Conservation (phyloP, 2,113 vertebrate genomes). For the Corythornis cristatus region DNA sequence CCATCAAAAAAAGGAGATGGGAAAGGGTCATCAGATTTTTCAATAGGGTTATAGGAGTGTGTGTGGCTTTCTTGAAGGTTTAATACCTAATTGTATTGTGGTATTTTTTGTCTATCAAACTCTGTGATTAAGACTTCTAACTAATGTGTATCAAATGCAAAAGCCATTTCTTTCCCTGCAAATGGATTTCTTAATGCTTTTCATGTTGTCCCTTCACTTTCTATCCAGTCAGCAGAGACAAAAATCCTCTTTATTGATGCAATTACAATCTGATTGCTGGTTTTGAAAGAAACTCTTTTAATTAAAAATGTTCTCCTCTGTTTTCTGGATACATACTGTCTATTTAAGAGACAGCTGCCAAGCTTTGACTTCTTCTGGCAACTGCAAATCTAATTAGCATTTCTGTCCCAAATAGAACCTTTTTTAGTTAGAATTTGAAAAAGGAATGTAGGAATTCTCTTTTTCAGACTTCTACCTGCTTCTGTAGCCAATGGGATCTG, state of each 20-base stretch:
- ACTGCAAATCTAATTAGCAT: not conserved
- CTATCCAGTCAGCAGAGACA: conserved; percentile 14
- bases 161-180: not conserved
- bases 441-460: not conserved
- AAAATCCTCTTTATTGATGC: conserved; percentile 29
- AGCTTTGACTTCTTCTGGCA: conserved; percentile 44
- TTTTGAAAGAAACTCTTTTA: conserved; percentile 40
- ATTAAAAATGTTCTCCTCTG: conserved; percentile 31
- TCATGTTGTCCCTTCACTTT: not conserved
- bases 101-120: not conserved
- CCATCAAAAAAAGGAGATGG: not conserved
- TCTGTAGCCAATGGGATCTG: not conserved
- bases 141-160: not conserved
- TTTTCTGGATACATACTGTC: conserved; percentile 29
- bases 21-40: not conserved
- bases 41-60: not conserved
- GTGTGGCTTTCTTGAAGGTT: not conserved
- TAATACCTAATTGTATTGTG: not conserved
- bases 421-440: not conserved
- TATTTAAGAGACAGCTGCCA: conserved; percentile 27
- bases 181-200: not conserved
- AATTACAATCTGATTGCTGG: conserved; percentile 19
- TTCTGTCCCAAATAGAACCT: conserved; percentile 29
- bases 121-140: not conserved
- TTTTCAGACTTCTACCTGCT: not conserved